Conservation (phyloP, 2,113 vertebrate genomes). For the Choloepus hoffmanni region DNA sequence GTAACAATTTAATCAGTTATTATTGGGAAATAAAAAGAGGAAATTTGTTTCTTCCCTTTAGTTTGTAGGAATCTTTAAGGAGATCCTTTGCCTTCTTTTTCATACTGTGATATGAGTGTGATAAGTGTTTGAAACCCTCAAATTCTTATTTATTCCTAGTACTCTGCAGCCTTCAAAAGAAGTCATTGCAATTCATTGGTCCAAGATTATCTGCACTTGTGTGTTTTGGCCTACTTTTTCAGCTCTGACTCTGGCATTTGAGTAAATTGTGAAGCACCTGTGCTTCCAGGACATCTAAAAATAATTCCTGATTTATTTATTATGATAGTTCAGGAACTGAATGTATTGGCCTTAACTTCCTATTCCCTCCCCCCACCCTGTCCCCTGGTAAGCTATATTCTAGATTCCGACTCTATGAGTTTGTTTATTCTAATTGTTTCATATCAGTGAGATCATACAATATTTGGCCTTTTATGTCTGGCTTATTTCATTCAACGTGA, state of each 20-base stretch:
- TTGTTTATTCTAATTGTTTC: too few species aligned
- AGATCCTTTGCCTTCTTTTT: constrained; percentile 55
- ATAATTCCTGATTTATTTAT: constrained; percentile 61
- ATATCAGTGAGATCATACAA: too few species aligned
- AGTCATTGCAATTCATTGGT: constrained; percentile 69
- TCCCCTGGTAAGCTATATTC: too few species aligned
- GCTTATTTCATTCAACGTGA: too few species aligned
- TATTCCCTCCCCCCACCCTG: too few species aligned
- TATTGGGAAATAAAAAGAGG: background rate
- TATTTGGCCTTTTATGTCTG: too few species aligned
- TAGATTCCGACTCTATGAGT: too few species aligned
- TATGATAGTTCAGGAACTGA: background rate
- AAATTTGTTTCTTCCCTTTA: constrained; percentile 63
- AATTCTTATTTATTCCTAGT: constrained; percentile 72
- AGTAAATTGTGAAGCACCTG: background rate
- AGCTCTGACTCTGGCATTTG: constrained; percentile 35
- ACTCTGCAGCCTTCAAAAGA: constrained; percentile 59
- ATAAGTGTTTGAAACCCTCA: constrained; percentile 60
- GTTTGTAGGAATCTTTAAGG: background rate
- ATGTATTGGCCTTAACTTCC: background rate
- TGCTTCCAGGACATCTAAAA: background rate
- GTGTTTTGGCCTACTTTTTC: background rate
- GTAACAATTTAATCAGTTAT: background rate
- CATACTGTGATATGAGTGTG: constrained; percentile 13
- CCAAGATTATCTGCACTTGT: constrained; percentile 51